phyloP scores from a whole-genome alignment of 2,797 vertebrate genomes.

The Acanthurus leucopareius region DNA sequence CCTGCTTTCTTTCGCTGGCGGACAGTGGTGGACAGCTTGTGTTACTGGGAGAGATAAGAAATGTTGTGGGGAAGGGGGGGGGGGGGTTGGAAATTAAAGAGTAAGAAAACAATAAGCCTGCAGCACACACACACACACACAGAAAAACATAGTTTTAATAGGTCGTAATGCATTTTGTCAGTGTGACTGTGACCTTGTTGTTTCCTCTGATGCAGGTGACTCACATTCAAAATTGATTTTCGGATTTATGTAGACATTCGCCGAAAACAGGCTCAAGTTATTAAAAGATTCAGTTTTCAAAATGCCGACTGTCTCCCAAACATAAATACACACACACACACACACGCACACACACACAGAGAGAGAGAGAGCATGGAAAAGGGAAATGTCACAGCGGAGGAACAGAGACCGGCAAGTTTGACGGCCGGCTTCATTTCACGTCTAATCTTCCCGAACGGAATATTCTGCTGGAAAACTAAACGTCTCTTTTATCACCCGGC shows the following conservation, averaged over 20 bases:
- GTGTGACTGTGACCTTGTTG: constrained; percentile 22
- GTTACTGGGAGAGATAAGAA: constrained; percentile 51
- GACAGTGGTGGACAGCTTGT: constrained; percentile 56
- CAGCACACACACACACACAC: not conserved
- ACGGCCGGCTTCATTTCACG: constrained; percentile 42
- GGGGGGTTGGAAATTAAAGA: not conserved
- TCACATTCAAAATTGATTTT: constrained; percentile 9
- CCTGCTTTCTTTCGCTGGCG: constrained; percentile 35
- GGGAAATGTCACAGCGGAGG: constrained; percentile 46
- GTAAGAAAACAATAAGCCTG: constrained; percentile 9
- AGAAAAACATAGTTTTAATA: not conserved
- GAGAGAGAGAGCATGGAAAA: constrained; percentile 18
- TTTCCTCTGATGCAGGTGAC: constrained; percentile 16
- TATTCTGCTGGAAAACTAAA: constrained; percentile 21
- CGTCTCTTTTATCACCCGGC: constrained; percentile 25
- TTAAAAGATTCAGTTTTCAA: constrained; percentile 16
- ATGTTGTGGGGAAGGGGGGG: not conserved
- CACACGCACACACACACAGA: constrained; percentile 14
- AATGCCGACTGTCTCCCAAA: constrained; percentile 1
- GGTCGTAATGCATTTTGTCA: constrained; percentile 23
- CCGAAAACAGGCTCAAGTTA: not conserved
- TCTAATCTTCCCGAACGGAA: constrained; percentile 46
- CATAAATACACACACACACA: not conserved
- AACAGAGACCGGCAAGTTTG: constrained; percentile 30
- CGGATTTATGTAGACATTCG: constrained; percentile 5